Conservation (phyloP, 2,888 invertebrate genomes). For the Orthosia gracilis region DNA sequence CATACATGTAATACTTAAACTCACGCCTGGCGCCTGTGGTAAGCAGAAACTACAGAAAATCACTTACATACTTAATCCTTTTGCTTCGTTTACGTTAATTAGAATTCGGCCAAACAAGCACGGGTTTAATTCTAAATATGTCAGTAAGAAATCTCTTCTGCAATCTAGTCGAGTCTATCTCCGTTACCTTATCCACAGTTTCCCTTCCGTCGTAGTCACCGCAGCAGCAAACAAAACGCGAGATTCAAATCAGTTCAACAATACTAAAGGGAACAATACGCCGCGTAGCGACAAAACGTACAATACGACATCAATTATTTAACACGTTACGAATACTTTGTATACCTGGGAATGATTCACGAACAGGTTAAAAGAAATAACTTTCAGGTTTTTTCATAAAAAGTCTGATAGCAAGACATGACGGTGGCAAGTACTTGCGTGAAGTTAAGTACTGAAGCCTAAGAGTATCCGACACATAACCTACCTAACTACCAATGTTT, state of each 20-base stretch:
- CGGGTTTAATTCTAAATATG: too few relatives aligned
- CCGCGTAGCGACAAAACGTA: constrained; percentile 63
- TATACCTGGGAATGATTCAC: constrained; percentile 15
- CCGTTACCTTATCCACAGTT: constrained; percentile 19
- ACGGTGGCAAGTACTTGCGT: too few relatives aligned
- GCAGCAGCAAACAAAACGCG: constrained; percentile 60
- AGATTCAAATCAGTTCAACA: constrained; percentile 71
- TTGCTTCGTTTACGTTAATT: too few relatives aligned
- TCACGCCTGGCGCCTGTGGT: too few relatives aligned
- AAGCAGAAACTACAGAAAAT: too few relatives aligned
- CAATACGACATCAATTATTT: constrained; percentile 66
- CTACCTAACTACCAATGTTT: too few relatives aligned
- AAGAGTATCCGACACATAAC: not conserved
- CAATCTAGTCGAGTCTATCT: not conserved
- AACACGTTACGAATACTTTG: constrained; percentile 58
- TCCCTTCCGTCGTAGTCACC: constrained; percentile 42
- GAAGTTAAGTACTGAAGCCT: not conserved
- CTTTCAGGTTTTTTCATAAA: not conserved
- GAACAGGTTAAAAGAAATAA: not conserved
- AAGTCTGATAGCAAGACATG: not conserved
- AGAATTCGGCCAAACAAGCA: too few relatives aligned
- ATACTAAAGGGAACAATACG: constrained; percentile 68
- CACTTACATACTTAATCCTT: too few relatives aligned
- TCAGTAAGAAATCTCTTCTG: too few relatives aligned
- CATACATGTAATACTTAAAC: too few relatives aligned